phyloP scores from a whole-genome alignment of 2,888 invertebrate genomes.

The Scaptomyza polygonia region DNA sequence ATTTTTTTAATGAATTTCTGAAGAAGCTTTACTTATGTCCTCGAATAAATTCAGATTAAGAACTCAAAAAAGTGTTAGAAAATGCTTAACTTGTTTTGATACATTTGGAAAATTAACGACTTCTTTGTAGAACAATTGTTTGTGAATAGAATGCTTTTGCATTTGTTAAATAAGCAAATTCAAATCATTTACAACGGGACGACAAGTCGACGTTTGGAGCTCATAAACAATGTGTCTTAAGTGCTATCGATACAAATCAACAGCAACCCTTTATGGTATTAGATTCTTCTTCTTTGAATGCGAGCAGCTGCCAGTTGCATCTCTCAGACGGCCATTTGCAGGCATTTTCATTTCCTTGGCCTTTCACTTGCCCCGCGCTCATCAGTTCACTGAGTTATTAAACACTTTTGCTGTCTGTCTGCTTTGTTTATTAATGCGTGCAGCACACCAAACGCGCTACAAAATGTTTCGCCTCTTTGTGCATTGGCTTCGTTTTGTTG shows the following conservation, averaged over 20 bases:
- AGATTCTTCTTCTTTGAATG: not conserved
- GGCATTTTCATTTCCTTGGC: not conserved
- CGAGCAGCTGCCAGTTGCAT: constrained; percentile 7
- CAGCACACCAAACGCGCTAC: constrained; percentile 43
- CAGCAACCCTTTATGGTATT: constrained; percentile 2
- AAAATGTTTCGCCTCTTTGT: constrained; percentile 65
- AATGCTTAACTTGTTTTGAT: too few species aligned
- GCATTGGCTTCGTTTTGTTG: constrained; percentile 50
- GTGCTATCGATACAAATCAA: constrained; percentile 34
- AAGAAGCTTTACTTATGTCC: too few species aligned
- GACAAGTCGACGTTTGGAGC: not conserved
- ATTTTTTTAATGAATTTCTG: too few species aligned
- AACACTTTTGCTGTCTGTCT: constrained; percentile 73
- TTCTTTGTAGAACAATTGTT: too few species aligned
- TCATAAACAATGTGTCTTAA: not conserved
- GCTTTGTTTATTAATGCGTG: constrained; percentile 66
- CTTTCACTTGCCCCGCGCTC: constrained; percentile 5
- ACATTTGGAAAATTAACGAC: too few species aligned
- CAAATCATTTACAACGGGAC: not conserved
- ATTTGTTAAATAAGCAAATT: constrained; percentile 1
- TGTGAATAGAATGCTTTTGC: too few species aligned
- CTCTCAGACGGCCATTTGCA: constrained; percentile 22
- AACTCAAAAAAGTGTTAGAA: too few species aligned
- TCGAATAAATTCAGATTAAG: too few species aligned
- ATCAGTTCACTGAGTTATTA: constrained; percentile 61